Conservation (phyloP, 2,113 vertebrate genomes). For the Nerophis lumbriciformis region DNA sequence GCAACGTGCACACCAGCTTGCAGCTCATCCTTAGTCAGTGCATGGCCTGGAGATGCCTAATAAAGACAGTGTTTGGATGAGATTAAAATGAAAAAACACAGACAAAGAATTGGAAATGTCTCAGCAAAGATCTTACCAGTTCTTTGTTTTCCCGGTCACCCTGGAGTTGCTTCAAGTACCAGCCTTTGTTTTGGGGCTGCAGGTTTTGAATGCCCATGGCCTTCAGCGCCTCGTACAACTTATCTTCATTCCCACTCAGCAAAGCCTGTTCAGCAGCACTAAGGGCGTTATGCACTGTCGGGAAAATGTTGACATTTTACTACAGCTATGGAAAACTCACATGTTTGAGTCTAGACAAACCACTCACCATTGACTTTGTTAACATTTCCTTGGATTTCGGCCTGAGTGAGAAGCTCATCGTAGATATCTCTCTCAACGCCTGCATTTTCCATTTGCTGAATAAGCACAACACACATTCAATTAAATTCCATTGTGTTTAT, state of each 20-base stretch:
- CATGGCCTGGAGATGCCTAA: constrained; percentile 70
- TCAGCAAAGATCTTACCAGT: constrained; percentile 71
- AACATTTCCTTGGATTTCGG: constrained; percentile 95
- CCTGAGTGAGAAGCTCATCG: constrained; percentile 94
- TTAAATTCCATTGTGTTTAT: neutral
- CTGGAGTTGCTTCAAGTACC: constrained; percentile 92
- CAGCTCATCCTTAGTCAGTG: constrained; percentile 86
- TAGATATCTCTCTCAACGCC: constrained; percentile 89
- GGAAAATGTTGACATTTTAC: neutral
- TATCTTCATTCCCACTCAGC: constrained; percentile 62
- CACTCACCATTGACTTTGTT: constrained; percentile 92
- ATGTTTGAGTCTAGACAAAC: neutral
- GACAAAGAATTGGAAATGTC: neutral
- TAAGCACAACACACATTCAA: neutral
- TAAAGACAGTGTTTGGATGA: neutral
- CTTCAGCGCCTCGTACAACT: constrained; percentile 76
- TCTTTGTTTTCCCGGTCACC: constrained; percentile 77
- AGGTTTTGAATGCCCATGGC: constrained; percentile 80
- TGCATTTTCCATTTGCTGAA: constrained; percentile 75
- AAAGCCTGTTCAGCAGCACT: constrained; percentile 76
- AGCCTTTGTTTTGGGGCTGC: constrained; percentile 81
- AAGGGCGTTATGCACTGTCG: constrained; percentile 77
- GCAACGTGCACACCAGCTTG: constrained; percentile 83
- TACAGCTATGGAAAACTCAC: neutral
- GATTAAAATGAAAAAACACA: neutral